A percentile compares a stretch with the other conserved stretches of the same genome.
These are phyloP conservation scores for Malacosoma neustria DNA, from an alignment of 2,888 invertebrate genomes.

Conservation along the genomic window DNA sequence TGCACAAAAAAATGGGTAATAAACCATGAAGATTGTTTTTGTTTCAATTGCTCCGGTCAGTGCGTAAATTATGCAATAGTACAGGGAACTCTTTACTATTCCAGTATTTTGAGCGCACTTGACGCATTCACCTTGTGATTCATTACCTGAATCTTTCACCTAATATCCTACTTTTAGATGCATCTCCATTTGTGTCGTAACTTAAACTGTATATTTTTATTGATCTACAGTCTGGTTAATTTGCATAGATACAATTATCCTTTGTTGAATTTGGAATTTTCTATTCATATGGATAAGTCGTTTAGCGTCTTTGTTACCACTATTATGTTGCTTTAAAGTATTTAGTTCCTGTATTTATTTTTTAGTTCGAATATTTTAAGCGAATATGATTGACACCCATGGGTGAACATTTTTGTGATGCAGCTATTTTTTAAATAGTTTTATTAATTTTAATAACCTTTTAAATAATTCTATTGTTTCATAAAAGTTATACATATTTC, in stretches of 20 bases:
- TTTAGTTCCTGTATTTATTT: no score
- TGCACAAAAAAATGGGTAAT: slow-evolving; percentile 45
- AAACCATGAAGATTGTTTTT: slow-evolving; percentile 43
- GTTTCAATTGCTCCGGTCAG: slow-evolving; percentile 30
- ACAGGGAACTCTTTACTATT: slow-evolving; percentile 26
- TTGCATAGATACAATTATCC: not conserved
- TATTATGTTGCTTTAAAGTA: no score
- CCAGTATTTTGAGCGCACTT: slow-evolving; percentile 23
- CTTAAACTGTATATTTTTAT: not conserved
- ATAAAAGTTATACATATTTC: not conserved
- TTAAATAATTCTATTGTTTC: not conserved
- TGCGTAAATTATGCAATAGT: slow-evolving; percentile 40
- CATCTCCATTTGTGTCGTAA: not conserved
- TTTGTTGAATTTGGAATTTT: not conserved
- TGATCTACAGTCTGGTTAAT: not conserved
- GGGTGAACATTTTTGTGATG: not conserved
- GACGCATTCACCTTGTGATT: slow-evolving; percentile 9
- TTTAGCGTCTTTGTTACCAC: not conserved
- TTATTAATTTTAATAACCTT: not conserved
- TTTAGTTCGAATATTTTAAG: no score
- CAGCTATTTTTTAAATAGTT: not conserved
- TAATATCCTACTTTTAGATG: not conserved
- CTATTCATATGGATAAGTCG: not conserved
- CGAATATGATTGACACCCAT: not conserved
- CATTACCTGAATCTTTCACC: not conserved